These are phyloP conservation scores for Labeo calbasu DNA, from an alignment of 2,797 vertebrate genomes.

Conservation along the genomic window DNA sequence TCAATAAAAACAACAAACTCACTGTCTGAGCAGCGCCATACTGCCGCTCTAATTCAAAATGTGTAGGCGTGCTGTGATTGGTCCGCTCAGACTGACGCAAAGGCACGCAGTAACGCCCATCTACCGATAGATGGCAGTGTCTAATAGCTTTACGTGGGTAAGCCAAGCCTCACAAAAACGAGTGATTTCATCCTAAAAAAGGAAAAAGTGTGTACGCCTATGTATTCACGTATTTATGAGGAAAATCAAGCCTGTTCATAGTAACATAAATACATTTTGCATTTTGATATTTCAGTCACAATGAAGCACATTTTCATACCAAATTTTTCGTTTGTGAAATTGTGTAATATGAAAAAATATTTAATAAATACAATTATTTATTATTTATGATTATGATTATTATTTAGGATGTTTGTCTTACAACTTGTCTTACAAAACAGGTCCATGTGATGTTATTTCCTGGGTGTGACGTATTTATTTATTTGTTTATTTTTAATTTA, in stretches of 20 bases:
- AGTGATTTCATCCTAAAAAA: not conserved
- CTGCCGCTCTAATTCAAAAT: conserved; percentile 81
- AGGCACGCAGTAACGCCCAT: accelerated
- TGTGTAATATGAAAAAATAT: not conserved
- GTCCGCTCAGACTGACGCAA: conserved; percentile 25
- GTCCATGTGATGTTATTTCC: not conserved
- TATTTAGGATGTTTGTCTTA: not conserved
- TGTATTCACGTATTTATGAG: no score
- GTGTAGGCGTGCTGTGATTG: conserved; percentile 67
- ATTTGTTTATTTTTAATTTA: no score
- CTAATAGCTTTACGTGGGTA: no score
- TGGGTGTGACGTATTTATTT: not conserved
- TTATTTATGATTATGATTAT: not conserved
- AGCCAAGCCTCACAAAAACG: not conserved
- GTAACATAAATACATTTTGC: not conserved
- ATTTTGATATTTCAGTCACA: not conserved
- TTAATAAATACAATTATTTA: not conserved
- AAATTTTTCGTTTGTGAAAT: no score
- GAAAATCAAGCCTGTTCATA: not conserved
- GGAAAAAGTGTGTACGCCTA: no score
- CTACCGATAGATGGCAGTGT: conserved; percentile 61
- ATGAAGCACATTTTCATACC: not conserved
- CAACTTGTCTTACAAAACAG: not conserved
- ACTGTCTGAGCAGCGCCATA: conserved; percentile 62
- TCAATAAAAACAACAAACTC: conserved; percentile 9